Evolutionary conservation across 92 coral and sea anemone species (phyloP).

Genomic region (Epizoanthus rinbou): DNA sequence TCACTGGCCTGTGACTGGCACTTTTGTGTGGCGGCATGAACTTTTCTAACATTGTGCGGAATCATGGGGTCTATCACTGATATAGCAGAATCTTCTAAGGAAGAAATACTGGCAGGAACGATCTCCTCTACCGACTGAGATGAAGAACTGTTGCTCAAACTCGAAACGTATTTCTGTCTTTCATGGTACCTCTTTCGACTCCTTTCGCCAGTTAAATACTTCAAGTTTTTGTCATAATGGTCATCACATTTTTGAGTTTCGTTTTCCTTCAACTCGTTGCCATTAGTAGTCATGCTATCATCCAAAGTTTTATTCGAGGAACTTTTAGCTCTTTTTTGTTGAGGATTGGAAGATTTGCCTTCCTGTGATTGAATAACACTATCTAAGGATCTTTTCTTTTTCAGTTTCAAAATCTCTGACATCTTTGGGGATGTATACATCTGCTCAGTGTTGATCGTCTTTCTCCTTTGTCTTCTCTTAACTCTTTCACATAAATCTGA

Average conservation of each 20-base stretch:
- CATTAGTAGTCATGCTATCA: neutral
- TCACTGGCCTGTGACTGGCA: neutral
- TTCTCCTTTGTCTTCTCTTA: constrained; percentile 49
- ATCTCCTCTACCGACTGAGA: constrained; percentile 49
- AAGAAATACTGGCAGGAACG: constrained; percentile 57
- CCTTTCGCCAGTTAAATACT: neutral
- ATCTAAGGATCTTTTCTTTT: constrained; percentile 25
- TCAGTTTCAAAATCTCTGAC: neutral
- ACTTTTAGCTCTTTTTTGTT: neutral
- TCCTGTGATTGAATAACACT: neutral
- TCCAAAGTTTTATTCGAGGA: neutral
- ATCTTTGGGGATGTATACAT: constrained; percentile 14
- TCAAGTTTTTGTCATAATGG: neutral
- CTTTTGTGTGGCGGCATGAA: neutral
- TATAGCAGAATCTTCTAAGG: constrained; percentile 39
- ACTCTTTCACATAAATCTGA: constrained; percentile 56
- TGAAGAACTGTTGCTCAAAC: constrained; percentile 22
- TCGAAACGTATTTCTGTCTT: no score
- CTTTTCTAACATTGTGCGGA: constrained; percentile 21
- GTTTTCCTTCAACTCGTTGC: no score
- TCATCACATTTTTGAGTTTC: neutral
- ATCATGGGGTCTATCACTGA: constrained; percentile 60
- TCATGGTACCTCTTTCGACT: neutral
- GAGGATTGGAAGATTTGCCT: neutral
- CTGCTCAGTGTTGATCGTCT: neutral